Percentiles rank a stretch among this genome's conserved stretches.
These are phyloP conservation scores for Danionella dracula DNA, from an alignment of 2,797 vertebrate species.

Conservation along the genomic window DNA sequence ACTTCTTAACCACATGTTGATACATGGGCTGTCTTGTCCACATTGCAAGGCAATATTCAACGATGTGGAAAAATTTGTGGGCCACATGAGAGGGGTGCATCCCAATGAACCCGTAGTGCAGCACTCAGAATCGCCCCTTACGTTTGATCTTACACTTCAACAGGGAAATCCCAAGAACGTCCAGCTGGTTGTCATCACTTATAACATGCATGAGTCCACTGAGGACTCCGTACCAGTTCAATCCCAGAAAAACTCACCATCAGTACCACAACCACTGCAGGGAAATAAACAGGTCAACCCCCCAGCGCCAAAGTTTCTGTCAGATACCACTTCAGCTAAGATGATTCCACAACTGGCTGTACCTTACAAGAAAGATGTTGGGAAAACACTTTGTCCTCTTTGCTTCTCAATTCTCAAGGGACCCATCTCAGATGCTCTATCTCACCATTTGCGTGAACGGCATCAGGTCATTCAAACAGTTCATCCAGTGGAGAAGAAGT, in stretches of 20 bases:
- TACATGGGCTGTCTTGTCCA: constrained; percentile 93
- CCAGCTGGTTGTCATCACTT: constrained; percentile 94
- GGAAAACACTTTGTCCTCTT: constrained; percentile 95
- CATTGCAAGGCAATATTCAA: constrained; percentile 96
- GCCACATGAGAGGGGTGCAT: constrained; percentile 91
- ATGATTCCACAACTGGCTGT: constrained; percentile 82
- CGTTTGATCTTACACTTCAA: constrained; percentile 95
- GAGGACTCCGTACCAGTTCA: constrained; percentile 95
- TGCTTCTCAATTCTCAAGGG: constrained; percentile 98
- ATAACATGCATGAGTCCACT: constrained; percentile 92
- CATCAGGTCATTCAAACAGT: constrained; percentile 97
- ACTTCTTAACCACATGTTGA: constrained; percentile 95
- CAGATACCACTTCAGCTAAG: constrained; percentile 74
- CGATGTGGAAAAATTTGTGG: constrained; percentile 97
- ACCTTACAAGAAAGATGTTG: constrained; percentile 95
- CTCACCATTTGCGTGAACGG: constrained; percentile 90
- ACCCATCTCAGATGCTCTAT: constrained; percentile 92
- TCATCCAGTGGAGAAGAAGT: constrained; percentile 95
- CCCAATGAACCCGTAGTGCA: constrained; percentile 87
- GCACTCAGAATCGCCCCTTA: constrained; percentile 91
- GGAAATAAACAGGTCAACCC: constrained; percentile 60
- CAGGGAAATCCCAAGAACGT: constrained; percentile 97
- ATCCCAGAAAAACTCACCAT: constrained; percentile 77
- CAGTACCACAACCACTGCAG: constrained; percentile 52
- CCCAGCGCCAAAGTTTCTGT: constrained; percentile 72